Evolutionary conservation across 2,113 vertebrate genomes (phyloP).

Genomic region (Aviceda subcristata): DNA sequence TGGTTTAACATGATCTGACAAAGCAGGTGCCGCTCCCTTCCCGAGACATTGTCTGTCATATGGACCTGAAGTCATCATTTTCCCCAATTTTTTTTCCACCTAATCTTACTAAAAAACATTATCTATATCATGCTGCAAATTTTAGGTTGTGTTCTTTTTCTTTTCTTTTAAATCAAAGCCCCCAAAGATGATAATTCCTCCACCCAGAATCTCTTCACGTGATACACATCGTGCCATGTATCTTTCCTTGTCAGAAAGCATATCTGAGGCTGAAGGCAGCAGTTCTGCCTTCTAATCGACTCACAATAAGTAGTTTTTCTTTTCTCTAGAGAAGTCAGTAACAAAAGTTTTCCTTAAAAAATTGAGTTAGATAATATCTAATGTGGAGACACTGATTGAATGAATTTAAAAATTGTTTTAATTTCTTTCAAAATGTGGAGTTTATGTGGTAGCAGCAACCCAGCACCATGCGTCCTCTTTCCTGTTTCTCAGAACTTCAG

Average conservation of each 20-base stretch:
- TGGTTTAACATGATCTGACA: background rate
- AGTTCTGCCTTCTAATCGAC: background rate
- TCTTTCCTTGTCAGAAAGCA: background rate
- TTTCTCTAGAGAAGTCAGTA: background rate
- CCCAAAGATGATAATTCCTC: fast-evolving
- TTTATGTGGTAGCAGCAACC: background rate
- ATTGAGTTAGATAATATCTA: fast-evolving
- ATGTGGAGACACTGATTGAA: fast-evolving
- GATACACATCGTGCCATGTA: fast-evolving
- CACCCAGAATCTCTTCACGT: background rate
- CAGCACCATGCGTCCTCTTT: background rate
- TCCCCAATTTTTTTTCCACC: background rate
- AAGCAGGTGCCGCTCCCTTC: fast-evolving
- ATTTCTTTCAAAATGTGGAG: background rate
- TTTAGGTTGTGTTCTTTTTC: background rate
- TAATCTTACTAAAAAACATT: background rate
- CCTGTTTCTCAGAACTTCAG: background rate
- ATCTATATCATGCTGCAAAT: background rate
- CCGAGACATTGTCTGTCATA: fast-evolving
- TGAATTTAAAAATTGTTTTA: background rate
- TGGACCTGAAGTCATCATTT: background rate
- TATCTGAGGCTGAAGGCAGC: background rate
- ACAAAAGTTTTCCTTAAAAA: background rate
- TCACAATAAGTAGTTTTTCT: background rate
- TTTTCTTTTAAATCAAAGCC: background rate